Evolutionary conservation across 2,888 invertebrate genomes (phyloP).

Genomic region (Dolichomitus sp.): DNA sequence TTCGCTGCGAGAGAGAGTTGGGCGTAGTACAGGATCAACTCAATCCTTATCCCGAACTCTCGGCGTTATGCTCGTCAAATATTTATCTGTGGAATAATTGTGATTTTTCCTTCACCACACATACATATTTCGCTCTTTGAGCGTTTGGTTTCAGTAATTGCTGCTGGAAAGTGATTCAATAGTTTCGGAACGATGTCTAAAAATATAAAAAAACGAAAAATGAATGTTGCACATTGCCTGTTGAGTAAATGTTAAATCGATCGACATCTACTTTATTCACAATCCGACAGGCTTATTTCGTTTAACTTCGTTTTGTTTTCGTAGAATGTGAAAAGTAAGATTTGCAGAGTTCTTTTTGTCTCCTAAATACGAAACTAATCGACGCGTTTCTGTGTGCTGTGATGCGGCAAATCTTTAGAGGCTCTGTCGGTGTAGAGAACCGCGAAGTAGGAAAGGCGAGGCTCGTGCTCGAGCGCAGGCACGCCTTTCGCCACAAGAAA

Average conservation of each 20-base stretch:
- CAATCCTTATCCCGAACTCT: slow-evolving; percentile 10
- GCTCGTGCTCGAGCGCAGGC: slow-evolving; percentile 37
- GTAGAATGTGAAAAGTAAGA: neutral
- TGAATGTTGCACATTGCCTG: neutral
- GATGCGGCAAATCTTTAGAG: slow-evolving; percentile 7
- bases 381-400: neutral
- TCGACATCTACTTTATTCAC: slow-evolving; percentile 10
- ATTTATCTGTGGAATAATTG: neutral
- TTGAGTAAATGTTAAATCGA: slow-evolving; percentile 40
- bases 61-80: slow-evolving; percentile 17
- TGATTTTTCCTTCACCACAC: neutral
- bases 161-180: neutral
- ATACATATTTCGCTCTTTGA: neutral
- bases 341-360: neutral
- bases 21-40: slow-evolving; percentile 59
- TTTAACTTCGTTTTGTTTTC: neutral
- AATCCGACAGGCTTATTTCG: neutral
- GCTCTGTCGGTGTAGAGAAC: neutral
- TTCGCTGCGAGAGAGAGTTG: slow-evolving; percentile 55
- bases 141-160: neutral
- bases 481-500: slow-evolving; percentile 45
- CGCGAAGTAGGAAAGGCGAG: slow-evolving; percentile 52
- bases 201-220: neutral
- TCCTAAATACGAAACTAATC: neutral
- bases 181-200: neutral